These are phyloP conservation scores for Procambarus clarkii DNA, from an alignment of 1,140 invertebrate genomes.

Conservation along the genomic window DNA sequence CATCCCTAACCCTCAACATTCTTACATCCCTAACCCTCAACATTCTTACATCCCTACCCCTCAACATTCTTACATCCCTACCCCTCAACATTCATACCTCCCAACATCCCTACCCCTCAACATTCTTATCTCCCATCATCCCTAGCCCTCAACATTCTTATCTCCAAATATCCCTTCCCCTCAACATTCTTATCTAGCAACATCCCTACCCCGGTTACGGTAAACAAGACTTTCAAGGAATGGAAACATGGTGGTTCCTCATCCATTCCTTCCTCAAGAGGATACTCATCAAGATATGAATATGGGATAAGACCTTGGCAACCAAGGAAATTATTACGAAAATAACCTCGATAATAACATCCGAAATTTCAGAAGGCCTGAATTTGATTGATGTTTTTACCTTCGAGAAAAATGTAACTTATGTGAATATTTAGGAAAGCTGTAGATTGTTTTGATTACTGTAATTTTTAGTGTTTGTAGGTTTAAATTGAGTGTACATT, in stretches of 20 bases:
- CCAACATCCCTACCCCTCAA: too few species aligned
- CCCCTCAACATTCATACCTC: too few species aligned
- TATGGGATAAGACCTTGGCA: conserved; percentile 15
- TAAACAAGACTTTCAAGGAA: conserved; percentile 3
- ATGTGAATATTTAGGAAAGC: neutral
- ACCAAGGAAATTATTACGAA: conserved; percentile 44
- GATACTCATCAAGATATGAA: conserved; percentile 37
- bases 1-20: too few species aligned
- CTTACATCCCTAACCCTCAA: too few species aligned
- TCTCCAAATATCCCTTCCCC: too few species aligned
- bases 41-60: too few species aligned
- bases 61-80: too few species aligned
- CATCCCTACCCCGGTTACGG: too few species aligned
- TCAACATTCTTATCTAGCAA: too few species aligned
- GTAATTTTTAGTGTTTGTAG: neutral
- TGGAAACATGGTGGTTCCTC: conserved; percentile 18
- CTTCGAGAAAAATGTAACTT: neutral
- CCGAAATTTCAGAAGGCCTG: conserved; percentile 25
- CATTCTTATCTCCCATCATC: too few species aligned
- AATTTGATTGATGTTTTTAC: conserved; percentile 7
- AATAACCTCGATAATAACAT: conserved; percentile 40
- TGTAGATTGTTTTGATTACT: neutral
- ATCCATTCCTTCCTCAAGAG: neutral
- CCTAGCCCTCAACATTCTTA: too few species aligned
- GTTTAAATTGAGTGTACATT: neutral